Percentiles rank a stretch among this genome's conserved stretches.
Conservation (phyloP, 1,140 invertebrate species). For the Drosophila ironensis region DNA sequence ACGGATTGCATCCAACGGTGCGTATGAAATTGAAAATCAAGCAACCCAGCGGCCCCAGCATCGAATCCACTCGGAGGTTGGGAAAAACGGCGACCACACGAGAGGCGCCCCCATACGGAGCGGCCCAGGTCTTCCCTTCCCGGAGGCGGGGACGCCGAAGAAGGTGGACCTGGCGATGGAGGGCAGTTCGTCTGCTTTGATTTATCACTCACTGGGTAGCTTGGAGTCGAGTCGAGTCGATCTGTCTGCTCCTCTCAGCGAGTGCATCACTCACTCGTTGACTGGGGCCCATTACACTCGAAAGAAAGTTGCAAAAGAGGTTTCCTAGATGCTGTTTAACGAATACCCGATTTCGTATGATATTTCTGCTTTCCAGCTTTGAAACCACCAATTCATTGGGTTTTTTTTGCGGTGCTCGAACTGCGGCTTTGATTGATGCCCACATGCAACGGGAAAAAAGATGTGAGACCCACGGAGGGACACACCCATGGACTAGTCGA, state of each 20-base stretch:
- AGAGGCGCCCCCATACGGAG: constrained; percentile 20
- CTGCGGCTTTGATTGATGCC: constrained; percentile 75
- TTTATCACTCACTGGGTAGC: constrained; percentile 46
- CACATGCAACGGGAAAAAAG: constrained; percentile 3
- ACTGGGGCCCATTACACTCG: constrained; percentile 7
- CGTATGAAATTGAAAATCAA: constrained; percentile 76
- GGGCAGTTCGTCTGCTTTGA: constrained; percentile 49
- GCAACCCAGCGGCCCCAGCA: constrained; percentile 26
- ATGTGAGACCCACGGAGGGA: constrained; percentile 15
- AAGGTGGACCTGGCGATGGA: constrained; percentile 36
- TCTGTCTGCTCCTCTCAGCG: constrained; percentile 22
- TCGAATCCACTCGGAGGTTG: constrained; percentile 21
- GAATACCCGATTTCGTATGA: background rate
- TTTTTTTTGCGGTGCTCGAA: constrained; percentile 15
- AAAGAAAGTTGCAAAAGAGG: background rate
- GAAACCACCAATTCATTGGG: background rate
- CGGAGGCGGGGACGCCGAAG: background rate
- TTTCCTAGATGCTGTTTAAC: too few species aligned
- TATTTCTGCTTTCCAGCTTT: background rate
- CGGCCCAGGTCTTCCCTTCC: too few species aligned
- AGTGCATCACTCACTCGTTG: constrained; percentile 44
- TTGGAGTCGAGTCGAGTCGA: constrained; percentile 25
- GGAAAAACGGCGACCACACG: constrained; percentile 17
- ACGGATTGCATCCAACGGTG: constrained; percentile 64
- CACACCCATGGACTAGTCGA: constrained; percentile 21